Conservation (phyloP, 2,113 vertebrate genomes). For the Aldabrachelys gigantea region DNA sequence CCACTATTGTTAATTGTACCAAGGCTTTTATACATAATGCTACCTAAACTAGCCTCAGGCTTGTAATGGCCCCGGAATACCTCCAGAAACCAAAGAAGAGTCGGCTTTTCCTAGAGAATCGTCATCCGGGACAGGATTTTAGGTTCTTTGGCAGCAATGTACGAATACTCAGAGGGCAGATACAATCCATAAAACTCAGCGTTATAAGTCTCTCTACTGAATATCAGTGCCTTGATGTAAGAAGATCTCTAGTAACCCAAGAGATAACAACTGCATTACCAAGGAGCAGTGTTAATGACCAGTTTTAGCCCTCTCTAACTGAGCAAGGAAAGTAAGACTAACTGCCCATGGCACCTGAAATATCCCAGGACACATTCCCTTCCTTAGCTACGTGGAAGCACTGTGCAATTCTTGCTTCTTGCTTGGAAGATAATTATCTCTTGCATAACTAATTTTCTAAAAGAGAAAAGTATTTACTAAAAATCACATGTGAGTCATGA, state of each 20-base stretch:
- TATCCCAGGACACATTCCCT: neutral
- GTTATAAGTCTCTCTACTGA: neutral
- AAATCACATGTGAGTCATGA: conserved; percentile 21
- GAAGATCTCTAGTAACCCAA: neutral
- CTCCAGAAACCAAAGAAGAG: neutral
- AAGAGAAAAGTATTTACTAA: neutral
- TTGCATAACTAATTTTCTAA: neutral
- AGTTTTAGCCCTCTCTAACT: fast-evolving
- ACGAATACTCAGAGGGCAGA: neutral
- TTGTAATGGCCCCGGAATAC: neutral
- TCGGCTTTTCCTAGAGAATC: neutral
- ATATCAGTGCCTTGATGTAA: neutral
- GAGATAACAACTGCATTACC: neutral
- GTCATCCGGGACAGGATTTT: neutral
- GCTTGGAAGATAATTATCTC: neutral
- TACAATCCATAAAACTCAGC: neutral
- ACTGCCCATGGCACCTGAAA: neutral
- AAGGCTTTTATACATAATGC: neutral
- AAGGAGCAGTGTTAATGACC: neutral
- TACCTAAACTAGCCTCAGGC: neutral
- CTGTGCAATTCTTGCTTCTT: neutral
- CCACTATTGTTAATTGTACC: neutral
- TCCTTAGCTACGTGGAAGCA: neutral
- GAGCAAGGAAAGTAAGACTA: neutral
- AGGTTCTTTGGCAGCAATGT: neutral